These are phyloP conservation scores for Hypena proboscidalis DNA, from an alignment of 2,888 invertebrate genomes.

Conservation along the genomic window DNA sequence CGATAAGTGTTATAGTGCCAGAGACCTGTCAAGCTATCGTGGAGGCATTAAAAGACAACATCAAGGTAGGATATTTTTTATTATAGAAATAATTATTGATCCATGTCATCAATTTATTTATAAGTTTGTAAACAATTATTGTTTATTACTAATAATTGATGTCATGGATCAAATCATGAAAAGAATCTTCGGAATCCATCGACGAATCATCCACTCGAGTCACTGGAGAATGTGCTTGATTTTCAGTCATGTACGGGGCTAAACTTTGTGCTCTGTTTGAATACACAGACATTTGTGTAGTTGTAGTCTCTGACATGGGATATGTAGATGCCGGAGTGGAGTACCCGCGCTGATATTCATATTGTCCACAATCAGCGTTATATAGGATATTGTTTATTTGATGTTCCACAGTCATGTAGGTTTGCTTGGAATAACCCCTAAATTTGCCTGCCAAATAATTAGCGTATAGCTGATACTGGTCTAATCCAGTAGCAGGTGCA, in stretches of 20 bases:
- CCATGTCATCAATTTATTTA: too few relatives aligned
- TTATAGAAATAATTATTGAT: too few relatives aligned
- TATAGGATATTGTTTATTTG: slow-evolving; percentile 25
- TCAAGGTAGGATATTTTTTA: too few relatives aligned
- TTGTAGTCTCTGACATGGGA: slow-evolving; percentile 20
- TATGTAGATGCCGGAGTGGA: slow-evolving; percentile 15
- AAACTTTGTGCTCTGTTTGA: slow-evolving; percentile 23
- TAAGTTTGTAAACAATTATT: slow-evolving; percentile 21
- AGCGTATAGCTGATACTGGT: slow-evolving; percentile 22
- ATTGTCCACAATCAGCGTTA: slow-evolving; percentile 23
- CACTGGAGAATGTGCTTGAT: slow-evolving; percentile 19
- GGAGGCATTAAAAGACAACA: too few relatives aligned
- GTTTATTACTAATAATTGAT: slow-evolving; percentile 22
- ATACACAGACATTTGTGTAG: slow-evolving; percentile 15
- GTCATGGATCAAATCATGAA: slow-evolving; percentile 20
- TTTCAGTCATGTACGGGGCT: slow-evolving; percentile 21
- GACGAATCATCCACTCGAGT: slow-evolving; percentile 27
- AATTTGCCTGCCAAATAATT: slow-evolving; percentile 23
- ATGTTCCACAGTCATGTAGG: slow-evolving; percentile 22
- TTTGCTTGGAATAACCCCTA: slow-evolving; percentile 21
- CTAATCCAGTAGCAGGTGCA: slow-evolving; percentile 24
- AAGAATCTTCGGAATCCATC: slow-evolving; percentile 24
- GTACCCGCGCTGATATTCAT: slow-evolving; percentile 21
- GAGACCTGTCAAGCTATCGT: too few relatives aligned
- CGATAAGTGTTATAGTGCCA: too few relatives aligned